Evolutionary conservation across 2,797 vertebrate genomes (phyloP).

Genomic region (Hemitrygon akajei): DNA sequence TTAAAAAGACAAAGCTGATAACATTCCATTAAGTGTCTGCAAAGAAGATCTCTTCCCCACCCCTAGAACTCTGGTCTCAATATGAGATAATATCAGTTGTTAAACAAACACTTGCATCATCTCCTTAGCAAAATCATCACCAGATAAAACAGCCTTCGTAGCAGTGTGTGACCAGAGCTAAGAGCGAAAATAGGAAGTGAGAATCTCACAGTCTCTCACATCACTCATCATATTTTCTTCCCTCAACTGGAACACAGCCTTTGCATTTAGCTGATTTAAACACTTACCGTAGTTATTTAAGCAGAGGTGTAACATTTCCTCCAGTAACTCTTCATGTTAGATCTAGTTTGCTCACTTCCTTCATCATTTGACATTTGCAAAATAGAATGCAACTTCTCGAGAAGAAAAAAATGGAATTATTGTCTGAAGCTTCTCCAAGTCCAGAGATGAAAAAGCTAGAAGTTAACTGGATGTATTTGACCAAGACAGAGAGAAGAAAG

Average conservation of each 20-base stretch:
- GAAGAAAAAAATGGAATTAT: neutral
- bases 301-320: neutral
- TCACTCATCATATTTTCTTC: neutral
- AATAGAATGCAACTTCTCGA: neutral
- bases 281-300: neutral
- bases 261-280: neutral
- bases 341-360: too few species aligned
- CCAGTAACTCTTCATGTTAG: neutral
- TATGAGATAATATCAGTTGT: slow-evolving; percentile 52
- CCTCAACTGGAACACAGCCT: neutral
- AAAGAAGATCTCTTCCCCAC: slow-evolving; percentile 62
- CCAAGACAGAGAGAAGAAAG: too few species aligned
- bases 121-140: neutral
- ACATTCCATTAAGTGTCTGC: slow-evolving; percentile 51
- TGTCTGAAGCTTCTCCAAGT: neutral
- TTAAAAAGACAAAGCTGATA: neutral
- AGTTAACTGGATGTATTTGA: neutral
- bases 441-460: neutral
- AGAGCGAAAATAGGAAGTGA: neutral
- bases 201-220: neutral
- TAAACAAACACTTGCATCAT: slow-evolving; percentile 51
- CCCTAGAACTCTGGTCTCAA: slow-evolving; percentile 65
- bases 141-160: neutral
- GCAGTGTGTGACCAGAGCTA: too few species aligned
- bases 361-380: neutral